Conservation (phyloP, 2,888 invertebrate genomes). For the Nemoura dubitans region DNA sequence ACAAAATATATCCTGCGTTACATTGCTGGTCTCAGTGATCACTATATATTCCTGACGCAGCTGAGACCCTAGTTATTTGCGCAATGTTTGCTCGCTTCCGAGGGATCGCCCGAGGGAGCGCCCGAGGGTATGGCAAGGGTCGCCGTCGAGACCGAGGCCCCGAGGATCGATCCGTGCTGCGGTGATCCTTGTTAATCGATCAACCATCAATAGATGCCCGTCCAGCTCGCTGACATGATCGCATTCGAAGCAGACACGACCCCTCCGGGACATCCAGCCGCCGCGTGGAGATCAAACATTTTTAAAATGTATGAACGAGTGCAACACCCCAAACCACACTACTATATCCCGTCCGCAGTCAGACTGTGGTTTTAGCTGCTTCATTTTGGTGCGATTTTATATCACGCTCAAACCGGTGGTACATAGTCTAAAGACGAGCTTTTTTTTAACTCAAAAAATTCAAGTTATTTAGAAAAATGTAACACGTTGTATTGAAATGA, state of each 20-base stretch:
- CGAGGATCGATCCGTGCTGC: background rate
- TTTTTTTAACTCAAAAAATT: background rate
- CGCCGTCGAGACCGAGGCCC: background rate
- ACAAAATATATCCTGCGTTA: background rate
- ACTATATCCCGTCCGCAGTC: background rate
- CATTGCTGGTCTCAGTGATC: background rate
- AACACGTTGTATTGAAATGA: background rate
- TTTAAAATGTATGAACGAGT: background rate
- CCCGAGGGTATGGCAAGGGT: background rate
- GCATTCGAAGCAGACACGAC: background rate
- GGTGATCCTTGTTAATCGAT: background rate
- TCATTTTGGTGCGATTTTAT: no score
- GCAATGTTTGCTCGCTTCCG: background rate
- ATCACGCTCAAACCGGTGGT: background rate
- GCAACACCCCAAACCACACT: background rate
- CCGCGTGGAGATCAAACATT: background rate
- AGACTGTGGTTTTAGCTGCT: background rate
- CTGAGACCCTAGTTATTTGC: background rate
- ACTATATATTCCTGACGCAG: background rate
- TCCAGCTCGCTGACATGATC: background rate
- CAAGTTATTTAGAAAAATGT: background rate
- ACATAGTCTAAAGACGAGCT: no score
- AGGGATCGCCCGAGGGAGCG: slow-evolving; percentile 12
- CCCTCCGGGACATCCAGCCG: background rate
- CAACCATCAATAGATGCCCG: background rate